Conservation (phyloP, 2,113 vertebrate species). For the Bubalus kerabau region DNA sequence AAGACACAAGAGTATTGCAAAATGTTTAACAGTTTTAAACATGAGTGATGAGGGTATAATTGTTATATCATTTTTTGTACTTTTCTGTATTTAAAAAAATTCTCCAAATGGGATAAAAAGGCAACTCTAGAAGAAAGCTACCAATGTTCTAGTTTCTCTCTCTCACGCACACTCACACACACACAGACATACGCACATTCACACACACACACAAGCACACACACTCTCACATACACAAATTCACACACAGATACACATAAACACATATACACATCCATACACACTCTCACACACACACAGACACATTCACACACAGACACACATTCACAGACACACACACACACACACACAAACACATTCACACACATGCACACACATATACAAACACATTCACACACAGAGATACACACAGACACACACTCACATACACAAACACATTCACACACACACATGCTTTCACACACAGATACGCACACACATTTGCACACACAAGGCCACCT, state of each 20-base stretch:
- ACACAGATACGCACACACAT: background rate
- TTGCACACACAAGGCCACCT: rapidly evolving
- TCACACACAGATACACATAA: background rate
- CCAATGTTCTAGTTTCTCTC: background rate
- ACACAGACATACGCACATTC: background rate
- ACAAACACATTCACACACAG: background rate
- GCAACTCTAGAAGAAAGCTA: background rate
- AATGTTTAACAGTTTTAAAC: background rate
- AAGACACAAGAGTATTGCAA: background rate
- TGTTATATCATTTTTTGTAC: background rate
- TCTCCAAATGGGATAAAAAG: background rate
- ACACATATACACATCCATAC: background rate
- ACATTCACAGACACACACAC: too few relatives aligned
- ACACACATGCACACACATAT: background rate
- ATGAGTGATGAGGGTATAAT: background rate
- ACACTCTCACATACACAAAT: background rate
- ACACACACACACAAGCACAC: too few relatives aligned
- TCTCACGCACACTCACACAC: background rate
- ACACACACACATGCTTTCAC: background rate
- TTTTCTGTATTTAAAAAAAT: background rate
- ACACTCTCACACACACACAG: too few relatives aligned
- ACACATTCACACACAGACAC: background rate
- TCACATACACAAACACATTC: too few relatives aligned
- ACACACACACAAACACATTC: background rate
- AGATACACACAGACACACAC: too few relatives aligned